Percentiles rank a stretch among this genome's conserved stretches.
Evolutionary conservation across 2,797 vertebrate genomes (phyloP).

Genomic region (Centroberyx gerrardi): DNA sequence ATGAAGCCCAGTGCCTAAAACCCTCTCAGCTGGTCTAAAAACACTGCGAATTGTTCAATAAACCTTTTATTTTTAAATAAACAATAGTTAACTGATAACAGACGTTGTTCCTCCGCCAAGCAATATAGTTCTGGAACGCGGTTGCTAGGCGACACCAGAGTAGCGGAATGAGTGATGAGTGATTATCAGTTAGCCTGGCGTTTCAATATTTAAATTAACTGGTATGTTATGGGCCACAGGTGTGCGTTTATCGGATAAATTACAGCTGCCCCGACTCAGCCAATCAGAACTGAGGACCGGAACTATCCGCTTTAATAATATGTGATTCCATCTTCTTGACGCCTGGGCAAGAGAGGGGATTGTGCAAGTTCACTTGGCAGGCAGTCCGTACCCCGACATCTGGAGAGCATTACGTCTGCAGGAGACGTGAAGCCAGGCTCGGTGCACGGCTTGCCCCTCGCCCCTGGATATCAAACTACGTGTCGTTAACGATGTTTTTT

Average conservation of each 20-base stretch:
- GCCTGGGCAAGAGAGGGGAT: conserved; percentile 83
- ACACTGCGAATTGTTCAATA: not conserved
- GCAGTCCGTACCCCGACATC: conserved; percentile 81
- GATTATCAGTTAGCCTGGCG: not conserved
- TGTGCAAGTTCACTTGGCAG: conserved; percentile 89
- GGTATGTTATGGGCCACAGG: conserved; percentile 6
- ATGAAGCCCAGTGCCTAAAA: not conserved
- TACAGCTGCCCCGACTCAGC: conserved; percentile 7
- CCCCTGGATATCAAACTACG: conserved; percentile 82
- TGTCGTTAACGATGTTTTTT: conserved; percentile 71
- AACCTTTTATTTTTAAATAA: not conserved
- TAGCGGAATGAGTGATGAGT: conserved; percentile 2
- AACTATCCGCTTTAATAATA: conserved; percentile 55
- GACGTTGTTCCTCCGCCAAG: not conserved
- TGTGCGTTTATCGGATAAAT: conserved; percentile 34
- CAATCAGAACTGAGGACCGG: conserved; percentile 26
- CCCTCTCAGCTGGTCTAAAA: not conserved
- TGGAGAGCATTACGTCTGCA: conserved; percentile 86
- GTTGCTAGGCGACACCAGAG: conserved; percentile 58
- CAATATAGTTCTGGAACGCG: conserved; percentile 8
- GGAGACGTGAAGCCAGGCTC: conserved; percentile 81
- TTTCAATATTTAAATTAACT: not conserved
- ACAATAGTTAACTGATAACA: not conserved
- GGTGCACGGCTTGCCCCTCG: conserved; percentile 68
- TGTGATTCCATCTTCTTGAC: conserved; percentile 74